phyloP scores from a whole-genome alignment of 2,113 vertebrate species.

The Taxidea taxus region DNA sequence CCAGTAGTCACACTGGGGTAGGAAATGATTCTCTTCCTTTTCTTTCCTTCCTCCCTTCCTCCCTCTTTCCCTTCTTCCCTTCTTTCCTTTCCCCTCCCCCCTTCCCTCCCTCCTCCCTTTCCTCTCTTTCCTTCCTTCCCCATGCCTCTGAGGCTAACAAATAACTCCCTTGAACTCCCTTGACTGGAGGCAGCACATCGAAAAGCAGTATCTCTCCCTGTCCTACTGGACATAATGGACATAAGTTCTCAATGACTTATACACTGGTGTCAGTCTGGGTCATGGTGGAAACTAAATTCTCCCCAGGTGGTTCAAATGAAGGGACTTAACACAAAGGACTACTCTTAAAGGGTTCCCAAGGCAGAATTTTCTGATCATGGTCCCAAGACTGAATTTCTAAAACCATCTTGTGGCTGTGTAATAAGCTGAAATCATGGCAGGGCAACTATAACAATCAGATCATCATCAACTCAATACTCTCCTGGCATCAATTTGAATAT shows the following conservation, averaged over 20 bases:
- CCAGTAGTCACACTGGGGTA: background rate
- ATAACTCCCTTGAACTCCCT: background rate
- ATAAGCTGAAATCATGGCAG: background rate
- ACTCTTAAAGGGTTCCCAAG: background rate
- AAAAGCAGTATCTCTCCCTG: background rate
- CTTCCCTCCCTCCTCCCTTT: no score
- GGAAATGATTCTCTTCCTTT: background rate
- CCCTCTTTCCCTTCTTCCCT: background rate
- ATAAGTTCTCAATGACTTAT: background rate
- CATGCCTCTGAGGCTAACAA: background rate
- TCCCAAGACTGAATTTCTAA: background rate
- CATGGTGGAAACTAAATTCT: background rate
- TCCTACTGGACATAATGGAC: background rate
- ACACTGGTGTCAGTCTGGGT: background rate
- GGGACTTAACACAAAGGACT: background rate
- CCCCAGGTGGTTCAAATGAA: background rate
- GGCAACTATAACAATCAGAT: background rate
- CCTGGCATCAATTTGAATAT: background rate
- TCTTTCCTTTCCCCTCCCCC: background rate
- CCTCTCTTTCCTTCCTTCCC: fast-evolving
- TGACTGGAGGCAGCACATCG: background rate
- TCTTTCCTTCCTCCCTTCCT: fast-evolving
- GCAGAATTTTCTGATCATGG: background rate
- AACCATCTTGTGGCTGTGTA: background rate
- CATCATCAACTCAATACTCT: background rate